A percentile compares a stretch with the other conserved stretches of the same genome.
phyloP scores from a whole-genome alignment of 2,888 invertebrate genomes.

The Agapostemon virescens region DNA sequence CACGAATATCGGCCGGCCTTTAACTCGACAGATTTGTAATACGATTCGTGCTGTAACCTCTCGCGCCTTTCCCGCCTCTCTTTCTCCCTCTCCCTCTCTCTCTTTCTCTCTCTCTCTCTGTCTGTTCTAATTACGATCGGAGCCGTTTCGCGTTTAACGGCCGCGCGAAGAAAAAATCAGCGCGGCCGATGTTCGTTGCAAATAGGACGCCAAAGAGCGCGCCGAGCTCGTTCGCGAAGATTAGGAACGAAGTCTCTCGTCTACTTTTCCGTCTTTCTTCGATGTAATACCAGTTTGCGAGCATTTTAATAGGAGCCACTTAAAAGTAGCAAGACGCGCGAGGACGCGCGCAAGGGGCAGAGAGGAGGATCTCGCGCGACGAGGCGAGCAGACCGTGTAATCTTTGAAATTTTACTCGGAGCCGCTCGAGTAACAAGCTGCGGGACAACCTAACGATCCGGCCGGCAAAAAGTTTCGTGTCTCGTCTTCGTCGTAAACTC shows the following conservation, averaged over 20 bases:
- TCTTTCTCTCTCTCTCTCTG: background rate
- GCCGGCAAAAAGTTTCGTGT: background rate
- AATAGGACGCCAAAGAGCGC: background rate
- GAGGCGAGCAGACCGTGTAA: background rate
- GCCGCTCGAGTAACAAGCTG: background rate
- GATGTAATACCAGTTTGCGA: background rate
- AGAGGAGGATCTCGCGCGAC: background rate
- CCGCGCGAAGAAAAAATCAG: background rate
- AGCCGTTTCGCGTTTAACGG: background rate
- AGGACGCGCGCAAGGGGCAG: background rate
- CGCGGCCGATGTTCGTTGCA: background rate
- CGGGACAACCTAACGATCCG: background rate
- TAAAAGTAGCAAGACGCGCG: conserved; percentile 2
- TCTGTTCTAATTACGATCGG: conserved; percentile 22
- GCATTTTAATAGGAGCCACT: background rate
- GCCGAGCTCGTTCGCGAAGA: background rate
- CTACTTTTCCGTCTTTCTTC: background rate
- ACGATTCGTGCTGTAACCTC: conserved; percentile 33
- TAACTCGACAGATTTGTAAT: conserved; percentile 46
- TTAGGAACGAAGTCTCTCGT: background rate
- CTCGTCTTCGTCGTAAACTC: background rate
- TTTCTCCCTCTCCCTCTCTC: background rate
- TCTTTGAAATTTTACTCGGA: background rate
- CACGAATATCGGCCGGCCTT: conserved; percentile 56
- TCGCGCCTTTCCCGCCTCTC: too few species aligned